Percentiles rank a stretch among this genome's conserved stretches.
Evolutionary conservation across 2,888 invertebrate species (phyloP).

Genomic region (Mimachlamys varia): DNA sequence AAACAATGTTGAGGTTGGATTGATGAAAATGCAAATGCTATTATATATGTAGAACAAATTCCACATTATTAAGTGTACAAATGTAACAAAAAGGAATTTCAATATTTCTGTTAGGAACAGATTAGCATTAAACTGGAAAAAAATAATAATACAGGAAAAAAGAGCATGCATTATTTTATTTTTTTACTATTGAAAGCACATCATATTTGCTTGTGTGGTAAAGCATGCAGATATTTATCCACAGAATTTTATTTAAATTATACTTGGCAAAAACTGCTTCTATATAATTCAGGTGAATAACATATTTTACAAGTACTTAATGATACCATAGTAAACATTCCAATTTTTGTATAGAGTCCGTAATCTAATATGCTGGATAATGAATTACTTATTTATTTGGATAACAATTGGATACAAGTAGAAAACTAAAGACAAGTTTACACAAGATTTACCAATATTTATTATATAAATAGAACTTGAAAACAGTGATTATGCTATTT

Average conservation of each 20-base stretch:
- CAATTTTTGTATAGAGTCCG: not conserved
- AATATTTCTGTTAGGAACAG: not conserved
- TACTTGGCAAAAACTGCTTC: not conserved
- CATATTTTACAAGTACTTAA: not conserved
- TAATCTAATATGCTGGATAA: not conserved
- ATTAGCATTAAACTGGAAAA: not conserved
- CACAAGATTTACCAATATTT: not conserved
- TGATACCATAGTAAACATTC: not conserved
- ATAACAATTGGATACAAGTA: not conserved
- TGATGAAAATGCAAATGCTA: not conserved
- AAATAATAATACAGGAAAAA: not conserved
- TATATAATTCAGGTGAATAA: not conserved
- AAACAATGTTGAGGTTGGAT: not conserved
- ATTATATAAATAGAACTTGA: not conserved
- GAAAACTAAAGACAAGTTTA: not conserved
- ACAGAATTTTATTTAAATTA: not conserved
- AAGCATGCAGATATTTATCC: slow-evolving; percentile 7
- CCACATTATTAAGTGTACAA: not conserved
- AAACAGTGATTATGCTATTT: not conserved
- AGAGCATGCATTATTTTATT: slow-evolving; percentile 5
- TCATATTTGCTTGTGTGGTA: not conserved
- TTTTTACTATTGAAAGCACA: not conserved
- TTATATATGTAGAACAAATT: not conserved
- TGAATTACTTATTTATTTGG: not conserved
- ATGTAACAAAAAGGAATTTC: not conserved